Conservation (phyloP, 2,888 invertebrate genomes). For the Luperina testacea region DNA sequence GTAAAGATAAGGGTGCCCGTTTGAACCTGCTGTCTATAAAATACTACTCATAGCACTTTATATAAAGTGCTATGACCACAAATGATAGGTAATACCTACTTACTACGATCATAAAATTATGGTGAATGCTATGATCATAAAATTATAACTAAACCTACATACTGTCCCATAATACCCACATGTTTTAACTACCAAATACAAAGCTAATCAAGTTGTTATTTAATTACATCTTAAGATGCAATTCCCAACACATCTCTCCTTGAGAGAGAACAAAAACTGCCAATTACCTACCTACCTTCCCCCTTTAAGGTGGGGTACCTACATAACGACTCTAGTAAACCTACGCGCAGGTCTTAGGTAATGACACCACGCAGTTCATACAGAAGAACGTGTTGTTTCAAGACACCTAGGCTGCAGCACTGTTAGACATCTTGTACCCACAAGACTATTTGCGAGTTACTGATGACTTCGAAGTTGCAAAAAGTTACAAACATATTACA, state of each 20-base stretch:
- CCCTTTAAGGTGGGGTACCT: conserved; percentile 52
- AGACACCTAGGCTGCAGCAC: no score
- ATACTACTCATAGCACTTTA: not conserved
- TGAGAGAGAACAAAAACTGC: conserved; percentile 53
- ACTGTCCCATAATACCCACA: not conserved
- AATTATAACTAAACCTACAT: not conserved
- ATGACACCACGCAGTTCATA: conserved; percentile 67
- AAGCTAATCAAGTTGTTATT: conserved; percentile 17
- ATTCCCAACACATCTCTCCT: conserved; percentile 40
- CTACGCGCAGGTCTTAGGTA: conserved; percentile 82
- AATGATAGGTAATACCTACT: no score
- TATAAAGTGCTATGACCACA: not conserved
- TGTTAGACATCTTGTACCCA: not conserved
- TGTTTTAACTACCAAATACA: not conserved
- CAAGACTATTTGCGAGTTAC: no score
- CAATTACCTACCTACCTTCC: conserved; percentile 48
- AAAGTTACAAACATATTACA: not conserved
- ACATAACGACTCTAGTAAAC: conserved; percentile 71
- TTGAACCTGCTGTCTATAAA: not conserved
- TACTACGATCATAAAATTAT: not conserved
- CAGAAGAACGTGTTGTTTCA: conserved; percentile 26
- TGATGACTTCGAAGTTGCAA: not conserved
- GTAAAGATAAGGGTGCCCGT: no score
- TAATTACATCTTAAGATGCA: conserved; percentile 15
- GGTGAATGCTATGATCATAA: not conserved